Evolutionary conservation across 2,797 vertebrate genomes (phyloP), one percentile per base, ranked within the genome.

Genomic region (Knipowitschia caucasica): DNA sequence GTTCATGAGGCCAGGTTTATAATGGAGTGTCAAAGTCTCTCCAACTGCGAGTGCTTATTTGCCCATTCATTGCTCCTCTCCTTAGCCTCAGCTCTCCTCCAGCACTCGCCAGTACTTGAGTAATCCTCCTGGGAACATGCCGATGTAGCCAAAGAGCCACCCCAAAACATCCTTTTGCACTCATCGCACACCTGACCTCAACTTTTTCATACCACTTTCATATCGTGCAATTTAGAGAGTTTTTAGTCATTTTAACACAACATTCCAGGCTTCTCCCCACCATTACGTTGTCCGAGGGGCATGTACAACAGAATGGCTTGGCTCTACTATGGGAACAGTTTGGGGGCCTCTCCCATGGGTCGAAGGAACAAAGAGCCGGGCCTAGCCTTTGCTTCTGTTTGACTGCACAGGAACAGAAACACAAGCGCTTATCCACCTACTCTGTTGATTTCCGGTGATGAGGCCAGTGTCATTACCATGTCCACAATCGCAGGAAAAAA

Each of bases 41-140:
- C 36, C 53, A 55, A 56, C 29, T 43, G 55, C 50, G 53, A 54
- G 55, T 51, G 64, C 45, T 1, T 68, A 60, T 59, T 40, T 64
- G 27, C 73, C 70, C 77, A 81, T 82, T 88, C 75, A 87, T 26
- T 67, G 63, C 58, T 49, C 64, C 55, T 57, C 62, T 76, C 67
- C 72, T 69, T 72, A 60, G 73, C 73, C 62, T 73, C 58, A 5
- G 18, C 36, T 10, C 36, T 39, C 36, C 18, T 26, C 71, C 86
- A 82, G 81, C 82, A 83, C 67, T 84, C 64, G 77, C 71, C 58
- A 78, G 77, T 59, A 55, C 83, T 82, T 83, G 72, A 86, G 74
- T 91, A 91, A 91, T 91, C 89, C 83, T 82, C 89, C 84, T 91
- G 90, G 88, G 91, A 92, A 90, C 82, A 85, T 38, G 12, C 61